phyloP scores from a whole-genome alignment of 2,797 vertebrate species.

The Nyctalus aviator region DNA sequence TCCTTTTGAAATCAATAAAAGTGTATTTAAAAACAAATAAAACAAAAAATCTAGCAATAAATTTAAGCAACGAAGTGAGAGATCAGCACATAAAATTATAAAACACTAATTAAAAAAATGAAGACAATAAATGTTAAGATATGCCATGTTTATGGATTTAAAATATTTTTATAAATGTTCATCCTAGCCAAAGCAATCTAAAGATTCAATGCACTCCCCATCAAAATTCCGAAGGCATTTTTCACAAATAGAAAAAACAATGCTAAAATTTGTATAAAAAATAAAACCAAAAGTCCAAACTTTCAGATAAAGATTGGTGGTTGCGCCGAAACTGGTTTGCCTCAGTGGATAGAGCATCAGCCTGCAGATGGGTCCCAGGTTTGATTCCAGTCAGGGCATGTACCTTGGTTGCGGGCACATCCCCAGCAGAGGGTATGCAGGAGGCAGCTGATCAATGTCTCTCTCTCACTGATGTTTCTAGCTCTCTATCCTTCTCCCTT shows the following conservation, averaged over 20 bases:
- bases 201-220: neutral
- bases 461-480: too few species aligned
- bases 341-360: too few species aligned
- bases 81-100: neutral
- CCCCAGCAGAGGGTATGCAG: too few species aligned
- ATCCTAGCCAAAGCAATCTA: neutral
- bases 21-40: too few species aligned
- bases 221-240: neutral
- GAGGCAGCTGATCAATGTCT: too few species aligned
- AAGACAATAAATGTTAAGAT: neutral
- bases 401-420: too few species aligned
- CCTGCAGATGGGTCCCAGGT: too few species aligned
- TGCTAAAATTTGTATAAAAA: neutral
- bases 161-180: neutral
- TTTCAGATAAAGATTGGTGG: neutral
- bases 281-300: neutral
- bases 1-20: too few species aligned
- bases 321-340: too few species aligned
- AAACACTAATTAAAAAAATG: neutral
- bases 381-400: too few species aligned
- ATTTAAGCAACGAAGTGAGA: neutral
- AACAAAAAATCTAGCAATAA: neutral
- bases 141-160: neutral
- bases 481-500: too few species aligned
- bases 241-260: neutral